Evolutionary conservation across 2,797 vertebrate species (phyloP).

Genomic region (Dicrostonyx torquatus): DNA sequence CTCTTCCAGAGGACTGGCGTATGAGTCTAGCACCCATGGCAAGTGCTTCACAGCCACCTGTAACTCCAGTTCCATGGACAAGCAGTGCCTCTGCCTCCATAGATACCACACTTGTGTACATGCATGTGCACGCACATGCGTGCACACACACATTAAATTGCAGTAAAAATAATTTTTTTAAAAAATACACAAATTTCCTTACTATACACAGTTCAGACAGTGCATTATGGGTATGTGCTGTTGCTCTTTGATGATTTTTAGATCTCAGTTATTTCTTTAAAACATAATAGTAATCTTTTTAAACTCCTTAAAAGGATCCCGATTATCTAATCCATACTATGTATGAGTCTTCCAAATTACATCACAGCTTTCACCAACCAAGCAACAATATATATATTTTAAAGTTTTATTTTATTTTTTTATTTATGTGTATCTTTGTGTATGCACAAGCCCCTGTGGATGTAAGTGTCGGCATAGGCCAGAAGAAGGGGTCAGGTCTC

Average conservation of each 20-base stretch:
- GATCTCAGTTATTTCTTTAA: neutral
- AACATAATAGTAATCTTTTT: neutral
- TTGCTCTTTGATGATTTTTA: slow-evolving; percentile 4
- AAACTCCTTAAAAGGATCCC: neutral
- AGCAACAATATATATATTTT: neutral
- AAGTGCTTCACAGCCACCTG: neutral
- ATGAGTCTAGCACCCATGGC: neutral
- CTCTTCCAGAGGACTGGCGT: neutral
- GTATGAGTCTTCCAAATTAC: neutral
- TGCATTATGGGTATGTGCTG: neutral
- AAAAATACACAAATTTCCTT: neutral
- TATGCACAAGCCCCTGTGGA: neutral
- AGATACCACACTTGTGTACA: neutral
- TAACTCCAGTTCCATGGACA: neutral
- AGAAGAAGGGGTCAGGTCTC: neutral
- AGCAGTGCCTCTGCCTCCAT: neutral
- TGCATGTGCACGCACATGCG: neutral
- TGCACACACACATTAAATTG: neutral
- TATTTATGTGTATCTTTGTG: neutral
- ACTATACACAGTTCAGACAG: neutral
- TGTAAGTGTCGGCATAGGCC: neutral
- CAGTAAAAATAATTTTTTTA: neutral
- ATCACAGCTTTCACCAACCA: neutral
- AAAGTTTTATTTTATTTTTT: neutral
- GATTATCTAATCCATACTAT: neutral